These are phyloP conservation scores for Rhinopomastus cyanomelas DNA, from an alignment of 2,113 vertebrate genomes.

Conservation along the genomic window DNA sequence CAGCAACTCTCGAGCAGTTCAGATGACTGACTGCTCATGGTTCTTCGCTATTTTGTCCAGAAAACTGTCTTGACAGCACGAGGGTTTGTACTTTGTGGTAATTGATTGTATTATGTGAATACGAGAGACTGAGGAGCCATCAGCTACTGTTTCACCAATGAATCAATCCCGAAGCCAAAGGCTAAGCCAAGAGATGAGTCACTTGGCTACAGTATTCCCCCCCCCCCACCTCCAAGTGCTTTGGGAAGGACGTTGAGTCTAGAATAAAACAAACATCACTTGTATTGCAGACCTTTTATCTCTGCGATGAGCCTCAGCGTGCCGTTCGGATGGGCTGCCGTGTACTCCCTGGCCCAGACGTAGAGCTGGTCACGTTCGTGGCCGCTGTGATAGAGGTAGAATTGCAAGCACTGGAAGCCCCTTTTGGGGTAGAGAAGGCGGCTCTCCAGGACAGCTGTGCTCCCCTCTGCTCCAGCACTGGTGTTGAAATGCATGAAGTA, in stretches of 20 bases:
- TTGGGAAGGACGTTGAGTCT: not conserved
- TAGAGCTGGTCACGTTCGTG: slow-evolving; percentile 70
- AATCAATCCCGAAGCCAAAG: not conserved
- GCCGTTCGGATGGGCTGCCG: slow-evolving; percentile 61
- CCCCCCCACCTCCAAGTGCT: not conserved
- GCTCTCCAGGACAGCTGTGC: slow-evolving; percentile 82
- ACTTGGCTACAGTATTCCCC: not conserved
- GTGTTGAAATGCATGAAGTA: slow-evolving; percentile 91
- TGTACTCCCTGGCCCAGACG: slow-evolving; percentile 82
- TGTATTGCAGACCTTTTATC: slow-evolving; percentile 77
- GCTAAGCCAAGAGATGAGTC: not conserved
- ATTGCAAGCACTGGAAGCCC: slow-evolving; percentile 89
- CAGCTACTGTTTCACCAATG: not conserved
- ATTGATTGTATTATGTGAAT: not conserved
- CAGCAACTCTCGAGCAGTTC: not conserved
- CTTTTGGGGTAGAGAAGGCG: slow-evolving; percentile 85
- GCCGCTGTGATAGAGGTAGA: slow-evolving; percentile 87
- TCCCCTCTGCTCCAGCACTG: slow-evolving; percentile 41
- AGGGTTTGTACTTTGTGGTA: not conserved
- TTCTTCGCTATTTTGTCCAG: not conserved
- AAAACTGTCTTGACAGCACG: not conserved
- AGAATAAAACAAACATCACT: not conserved
- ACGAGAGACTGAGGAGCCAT: not conserved
- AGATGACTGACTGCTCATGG: not conserved
- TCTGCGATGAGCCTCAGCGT: slow-evolving; percentile 72